Conservation (phyloP, 2,888 invertebrate species). For the Drosophila vallismaia region DNA sequence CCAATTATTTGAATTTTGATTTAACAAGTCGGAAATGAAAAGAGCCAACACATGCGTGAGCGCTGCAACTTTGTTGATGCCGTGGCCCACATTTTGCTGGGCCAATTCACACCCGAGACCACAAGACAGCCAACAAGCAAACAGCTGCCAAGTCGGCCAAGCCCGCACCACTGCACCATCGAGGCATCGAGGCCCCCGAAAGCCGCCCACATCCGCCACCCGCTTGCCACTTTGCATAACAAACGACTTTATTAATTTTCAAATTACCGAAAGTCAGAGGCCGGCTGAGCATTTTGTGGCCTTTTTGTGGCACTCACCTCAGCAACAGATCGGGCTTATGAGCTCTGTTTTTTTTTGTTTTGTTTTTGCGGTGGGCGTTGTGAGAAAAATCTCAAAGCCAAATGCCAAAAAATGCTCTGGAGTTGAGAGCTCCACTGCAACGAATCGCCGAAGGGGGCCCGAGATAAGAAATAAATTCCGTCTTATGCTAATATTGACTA, state of each 20-base stretch:
- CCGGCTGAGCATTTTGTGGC: conserved; percentile 75
- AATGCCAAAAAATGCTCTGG: conserved; percentile 57
- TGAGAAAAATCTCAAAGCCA: conserved; percentile 70
- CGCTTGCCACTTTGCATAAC: conserved; percentile 75
- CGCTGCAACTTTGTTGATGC: conserved; percentile 42
- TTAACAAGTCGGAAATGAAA: conserved; percentile 35
- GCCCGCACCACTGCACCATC: conserved; percentile 45
- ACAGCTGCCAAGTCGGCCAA: conserved; percentile 64
- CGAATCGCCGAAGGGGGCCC: conserved; percentile 44
- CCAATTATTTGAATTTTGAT: conserved; percentile 20
- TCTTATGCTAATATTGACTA: conserved; percentile 74
- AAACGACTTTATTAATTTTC: conserved; percentile 79
- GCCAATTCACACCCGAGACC: conserved; percentile 56
- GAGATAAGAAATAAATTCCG: conserved; percentile 54
- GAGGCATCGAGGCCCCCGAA: conserved; percentile 30
- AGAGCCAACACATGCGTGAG: conserved; percentile 31
- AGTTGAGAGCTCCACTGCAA: conserved; percentile 49
- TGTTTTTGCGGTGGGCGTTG: conserved; percentile 65
- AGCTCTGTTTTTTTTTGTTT: conserved; percentile 19
- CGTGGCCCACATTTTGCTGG: conserved; percentile 41
- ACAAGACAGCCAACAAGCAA: conserved; percentile 36
- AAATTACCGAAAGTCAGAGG: conserved; percentile 79
- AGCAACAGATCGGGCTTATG: conserved; percentile 46
- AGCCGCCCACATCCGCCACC: conserved; percentile 30
- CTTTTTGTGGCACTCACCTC: conserved; percentile 72